Evolutionary conservation across 1,140 invertebrate genomes (phyloP).

Genomic region (Drosophila pallidifrons): DNA sequence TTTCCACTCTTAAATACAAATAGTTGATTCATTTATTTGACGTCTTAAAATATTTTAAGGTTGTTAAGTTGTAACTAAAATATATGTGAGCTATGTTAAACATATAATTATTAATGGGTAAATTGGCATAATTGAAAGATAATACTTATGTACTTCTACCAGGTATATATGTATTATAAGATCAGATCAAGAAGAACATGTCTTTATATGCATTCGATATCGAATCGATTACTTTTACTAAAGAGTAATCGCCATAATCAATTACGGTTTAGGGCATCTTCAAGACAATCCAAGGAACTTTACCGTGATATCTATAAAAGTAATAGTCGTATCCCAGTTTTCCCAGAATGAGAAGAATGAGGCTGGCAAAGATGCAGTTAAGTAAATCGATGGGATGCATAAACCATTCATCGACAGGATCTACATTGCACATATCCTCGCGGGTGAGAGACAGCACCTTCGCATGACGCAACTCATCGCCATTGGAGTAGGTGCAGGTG

Average conservation of each 20-base stretch:
- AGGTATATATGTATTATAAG: neutral
- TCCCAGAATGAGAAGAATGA: constrained; percentile 90
- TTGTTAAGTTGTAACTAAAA: neutral
- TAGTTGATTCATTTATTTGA: too few relatives aligned
- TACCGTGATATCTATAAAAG: constrained; percentile 91
- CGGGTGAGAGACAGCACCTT: constrained; percentile 90
- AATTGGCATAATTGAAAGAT: neutral
- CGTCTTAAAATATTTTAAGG: too few relatives aligned
- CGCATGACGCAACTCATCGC: constrained; percentile 80
- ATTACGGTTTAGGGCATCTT: constrained; percentile 87
- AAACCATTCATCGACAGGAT: constrained; percentile 85
- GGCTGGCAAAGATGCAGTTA: constrained; percentile 88
- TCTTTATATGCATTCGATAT: neutral
- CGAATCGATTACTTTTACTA: neutral
- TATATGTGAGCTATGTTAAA: neutral
- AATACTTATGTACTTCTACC: neutral
- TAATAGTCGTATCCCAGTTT: constrained; percentile 93
- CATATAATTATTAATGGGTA: neutral
- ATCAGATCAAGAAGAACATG: neutral
- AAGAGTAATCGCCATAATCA: constrained; percentile 7
- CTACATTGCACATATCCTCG: constrained; percentile 88
- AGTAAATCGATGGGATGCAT: constrained; percentile 89
- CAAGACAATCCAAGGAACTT: constrained; percentile 92
- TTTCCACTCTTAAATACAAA: too few relatives aligned
- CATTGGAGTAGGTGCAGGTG: constrained; percentile 73